Percentiles rank a stretch among this genome's conserved stretches.
phyloP scores from a whole-genome alignment of 2,797 vertebrate genomes.

The Phrynocephalus forsythii region DNA sequence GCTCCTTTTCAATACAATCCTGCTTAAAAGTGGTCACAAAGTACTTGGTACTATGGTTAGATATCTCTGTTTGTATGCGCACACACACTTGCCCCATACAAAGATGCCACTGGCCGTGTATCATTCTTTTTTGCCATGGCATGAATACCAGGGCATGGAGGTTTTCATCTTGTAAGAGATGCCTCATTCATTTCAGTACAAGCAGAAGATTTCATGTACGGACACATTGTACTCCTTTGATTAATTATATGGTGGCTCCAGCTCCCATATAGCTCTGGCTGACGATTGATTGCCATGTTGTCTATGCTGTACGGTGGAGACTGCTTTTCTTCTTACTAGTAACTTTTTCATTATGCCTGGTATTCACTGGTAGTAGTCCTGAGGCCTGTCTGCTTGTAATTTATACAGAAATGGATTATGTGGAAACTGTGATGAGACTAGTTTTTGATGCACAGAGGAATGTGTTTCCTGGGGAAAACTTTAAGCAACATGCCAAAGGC shows the following conservation, averaged over 20 bases:
- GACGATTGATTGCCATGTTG: not conserved
- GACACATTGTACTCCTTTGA: not conserved
- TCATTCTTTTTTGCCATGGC: not conserved
- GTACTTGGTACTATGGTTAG: constrained; percentile 60
- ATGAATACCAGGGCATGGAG: not conserved
- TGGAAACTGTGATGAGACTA: no score
- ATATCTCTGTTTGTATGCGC: constrained; percentile 45
- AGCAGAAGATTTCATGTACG: not conserved
- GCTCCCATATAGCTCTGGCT: not conserved
- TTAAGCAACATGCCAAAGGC: no score
- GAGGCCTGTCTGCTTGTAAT: no score
- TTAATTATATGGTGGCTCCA: not conserved
- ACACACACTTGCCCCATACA: no score
- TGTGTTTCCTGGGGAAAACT: no score
- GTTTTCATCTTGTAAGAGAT: not conserved
- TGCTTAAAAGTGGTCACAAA: constrained; percentile 64
- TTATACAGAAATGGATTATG: no score
- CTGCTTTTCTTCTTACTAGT: no score
- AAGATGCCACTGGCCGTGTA: not conserved
- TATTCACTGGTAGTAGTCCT: no score
- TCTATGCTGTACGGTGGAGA: no score
- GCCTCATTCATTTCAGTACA: not conserved
- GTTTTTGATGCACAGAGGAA: no score
- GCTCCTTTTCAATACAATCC: constrained; percentile 67
- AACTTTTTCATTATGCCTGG: no score